Conservation (phyloP, 2,888 invertebrate genomes). For the Digitonthophagus gazella region DNA sequence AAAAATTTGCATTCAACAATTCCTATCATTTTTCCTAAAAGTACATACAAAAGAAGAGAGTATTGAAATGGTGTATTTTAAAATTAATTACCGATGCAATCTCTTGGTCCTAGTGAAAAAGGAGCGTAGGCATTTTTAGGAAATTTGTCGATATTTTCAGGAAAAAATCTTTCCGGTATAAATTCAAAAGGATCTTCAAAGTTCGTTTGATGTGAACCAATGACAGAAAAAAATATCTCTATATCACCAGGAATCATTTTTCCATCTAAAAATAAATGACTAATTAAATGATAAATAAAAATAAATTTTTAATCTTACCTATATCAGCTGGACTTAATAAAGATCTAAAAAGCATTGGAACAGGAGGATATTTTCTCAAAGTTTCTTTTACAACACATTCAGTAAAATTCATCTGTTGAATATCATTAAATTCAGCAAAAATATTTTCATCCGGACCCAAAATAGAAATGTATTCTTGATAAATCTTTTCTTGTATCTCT, state of each 20-base stretch:
- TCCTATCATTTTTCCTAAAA: no score
- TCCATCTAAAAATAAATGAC: neutral
- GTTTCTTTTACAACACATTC: neutral
- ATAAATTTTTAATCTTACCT: no score
- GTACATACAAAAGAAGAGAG: no score
- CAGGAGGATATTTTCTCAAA: neutral
- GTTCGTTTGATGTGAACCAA: neutral
- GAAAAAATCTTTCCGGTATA: neutral
- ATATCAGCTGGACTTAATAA: neutral
- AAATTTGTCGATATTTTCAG: neutral
- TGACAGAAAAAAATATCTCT: neutral
- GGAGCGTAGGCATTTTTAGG: neutral
- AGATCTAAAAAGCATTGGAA: neutral
- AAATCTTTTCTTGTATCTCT: neutral
- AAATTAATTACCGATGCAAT: neutral
- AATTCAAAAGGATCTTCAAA: neutral
- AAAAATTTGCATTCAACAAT: no score
- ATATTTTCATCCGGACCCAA: neutral
- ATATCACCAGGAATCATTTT: neutral
- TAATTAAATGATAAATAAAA: no score
- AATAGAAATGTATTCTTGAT: neutral
- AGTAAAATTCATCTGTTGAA: neutral
- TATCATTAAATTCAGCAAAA: neutral
- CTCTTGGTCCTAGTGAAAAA: neutral
- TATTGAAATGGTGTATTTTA: no score